Base-by-base conservation (phyloP, 2,113 vertebrate genomes). In the Gavialis gangeticus region DNA sequence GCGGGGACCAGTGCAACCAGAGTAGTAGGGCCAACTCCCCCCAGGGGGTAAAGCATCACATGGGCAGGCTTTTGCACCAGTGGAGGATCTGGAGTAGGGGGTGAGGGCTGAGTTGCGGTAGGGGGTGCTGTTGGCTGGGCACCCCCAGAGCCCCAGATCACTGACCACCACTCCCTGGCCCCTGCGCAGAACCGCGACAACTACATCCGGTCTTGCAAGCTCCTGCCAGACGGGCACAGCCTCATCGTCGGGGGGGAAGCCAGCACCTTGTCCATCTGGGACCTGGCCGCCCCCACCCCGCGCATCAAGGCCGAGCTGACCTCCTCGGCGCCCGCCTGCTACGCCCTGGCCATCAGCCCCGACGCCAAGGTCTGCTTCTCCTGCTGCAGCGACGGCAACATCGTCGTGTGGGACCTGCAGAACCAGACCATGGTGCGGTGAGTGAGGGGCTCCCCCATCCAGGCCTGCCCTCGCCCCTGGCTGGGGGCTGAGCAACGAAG, bases 361-460 rank as follows among this genome's bases (percentile, higher is more conserved):
- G 98, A 99, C 54, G 98, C 98, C 97, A 99, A 99, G 91, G 98
- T 99, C 94, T 99, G 98, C 98, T 99, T 99, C 96, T 99, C 98
- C 91, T 99, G 98, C 98, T 99, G 98, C 98, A 98, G 98, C 4
- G 98, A 99, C 3, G 98, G 98, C 71, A 99, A 98, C 97, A 98
- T 97, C 56, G 94, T 98, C 56, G 95, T 98, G 55, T 97, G 97
- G 0, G 97, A 98, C 1, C 96, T 96, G 34, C 97, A 96, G 22
- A 98, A 96, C 12, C 97, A 97, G 28, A 97, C 97, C 2, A 64
- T 98, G 66, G 98, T 97, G 0, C 97, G 98, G 2, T 98, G 97
- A 97, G 97, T 95, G 34, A 14, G 92, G 91, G 95, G 90, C 0
- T 46, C 46, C 46, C 46, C 46, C 46, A 46, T 46, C 34, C 9